Conservation (phyloP, 2,888 invertebrate genomes). For the Hypena proboscidalis region DNA sequence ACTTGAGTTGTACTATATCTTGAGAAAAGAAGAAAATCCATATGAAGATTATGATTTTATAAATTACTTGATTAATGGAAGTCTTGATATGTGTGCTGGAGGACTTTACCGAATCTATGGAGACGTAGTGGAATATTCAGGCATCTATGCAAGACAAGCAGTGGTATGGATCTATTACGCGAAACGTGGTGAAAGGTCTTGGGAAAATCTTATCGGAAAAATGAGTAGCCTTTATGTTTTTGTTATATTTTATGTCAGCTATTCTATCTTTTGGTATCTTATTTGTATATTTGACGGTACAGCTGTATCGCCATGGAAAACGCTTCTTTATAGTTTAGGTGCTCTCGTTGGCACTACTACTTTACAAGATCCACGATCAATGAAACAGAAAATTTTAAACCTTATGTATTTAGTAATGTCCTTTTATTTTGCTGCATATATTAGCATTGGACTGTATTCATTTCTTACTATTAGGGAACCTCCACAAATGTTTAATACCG, state of each 20-base stretch:
- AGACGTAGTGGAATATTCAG: constrained; percentile 66
- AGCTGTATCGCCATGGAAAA: constrained; percentile 44
- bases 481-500: constrained; percentile 55
- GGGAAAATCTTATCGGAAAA: constrained; percentile 59
- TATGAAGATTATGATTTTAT: constrained; percentile 45
- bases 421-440: constrained; percentile 60
- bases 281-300: constrained; percentile 53
- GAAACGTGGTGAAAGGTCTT: constrained; percentile 56
- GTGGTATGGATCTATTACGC: constrained; percentile 64
- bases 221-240: constrained; percentile 61
- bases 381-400: constrained; percentile 66
- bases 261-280: constrained; percentile 56
- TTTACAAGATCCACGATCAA: constrained; percentile 52
- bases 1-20: constrained; percentile 54
- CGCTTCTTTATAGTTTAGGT: constrained; percentile 63
- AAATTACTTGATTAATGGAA: constrained; percentile 59
- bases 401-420: constrained; percentile 60
- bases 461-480: constrained; percentile 66
- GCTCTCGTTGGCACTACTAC: constrained; percentile 59
- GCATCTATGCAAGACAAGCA: constrained; percentile 59
- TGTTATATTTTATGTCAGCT: constrained; percentile 58
- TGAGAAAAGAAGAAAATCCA: constrained; percentile 50
- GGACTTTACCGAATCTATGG: constrained; percentile 66
- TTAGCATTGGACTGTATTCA: constrained; percentile 65
- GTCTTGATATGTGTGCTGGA: constrained; percentile 65